A percentile compares a stretch with the other conserved stretches of the same genome.
phyloP scores from a whole-genome alignment of 2,888 invertebrate genomes.

The Schizotus pectinicornis region DNA sequence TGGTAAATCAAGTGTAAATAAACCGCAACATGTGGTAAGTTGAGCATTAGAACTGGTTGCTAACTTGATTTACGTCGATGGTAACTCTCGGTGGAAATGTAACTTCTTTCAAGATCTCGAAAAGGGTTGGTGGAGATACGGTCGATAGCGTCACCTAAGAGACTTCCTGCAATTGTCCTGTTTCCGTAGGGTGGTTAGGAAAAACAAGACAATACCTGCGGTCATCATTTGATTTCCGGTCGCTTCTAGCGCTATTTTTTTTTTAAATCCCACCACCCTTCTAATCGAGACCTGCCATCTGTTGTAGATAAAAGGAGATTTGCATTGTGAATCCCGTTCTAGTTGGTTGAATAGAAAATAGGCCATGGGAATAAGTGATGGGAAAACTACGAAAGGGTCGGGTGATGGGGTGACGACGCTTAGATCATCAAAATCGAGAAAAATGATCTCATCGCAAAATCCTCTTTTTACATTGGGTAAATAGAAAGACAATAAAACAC shows the following conservation, averaged over 20 bases:
- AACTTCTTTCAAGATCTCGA: neutral
- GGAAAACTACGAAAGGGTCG: constrained; percentile 27
- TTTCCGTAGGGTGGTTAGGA: too few relatives aligned
- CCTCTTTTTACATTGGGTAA: too few relatives aligned
- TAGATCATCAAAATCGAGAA: constrained; percentile 6
- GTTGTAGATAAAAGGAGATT: constrained; percentile 32
- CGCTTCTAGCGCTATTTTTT: too few relatives aligned
- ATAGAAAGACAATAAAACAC: too few relatives aligned
- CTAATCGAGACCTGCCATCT: constrained; percentile 32
- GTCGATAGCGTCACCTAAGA: too few relatives aligned
- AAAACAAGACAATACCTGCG: too few relatives aligned
- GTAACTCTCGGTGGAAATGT: neutral
- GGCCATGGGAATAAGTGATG: constrained; percentile 38
- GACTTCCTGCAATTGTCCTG: too few relatives aligned
- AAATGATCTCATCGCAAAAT: neutral
- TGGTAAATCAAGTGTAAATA: constrained; percentile 35
- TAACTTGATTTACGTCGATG: constrained; percentile 4
- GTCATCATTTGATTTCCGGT: neutral
- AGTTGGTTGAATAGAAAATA: constrained; percentile 36
- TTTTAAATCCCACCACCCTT: constrained; percentile 4
- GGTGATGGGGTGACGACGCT: constrained; percentile 14
- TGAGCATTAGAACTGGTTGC: constrained; percentile 20
- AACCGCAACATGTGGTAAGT: constrained; percentile 33
- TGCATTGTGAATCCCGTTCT: constrained; percentile 35
- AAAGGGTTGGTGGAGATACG: neutral